Evolutionary conservation across 1,140 invertebrate genomes (phyloP).

Genomic region (Theocolax elegans): DNA sequence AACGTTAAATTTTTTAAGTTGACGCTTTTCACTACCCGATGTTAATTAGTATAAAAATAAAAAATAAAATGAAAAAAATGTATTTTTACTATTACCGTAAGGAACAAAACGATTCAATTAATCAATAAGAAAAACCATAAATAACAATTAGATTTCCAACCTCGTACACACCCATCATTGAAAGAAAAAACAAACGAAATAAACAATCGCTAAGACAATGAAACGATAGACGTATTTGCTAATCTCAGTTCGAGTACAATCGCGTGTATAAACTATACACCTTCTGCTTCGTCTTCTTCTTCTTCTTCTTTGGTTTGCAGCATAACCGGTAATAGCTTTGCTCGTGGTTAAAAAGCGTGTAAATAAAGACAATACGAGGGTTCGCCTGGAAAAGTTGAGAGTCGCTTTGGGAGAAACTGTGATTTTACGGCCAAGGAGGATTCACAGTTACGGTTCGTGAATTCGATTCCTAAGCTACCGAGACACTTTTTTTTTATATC

Average conservation of each 20-base stretch:
- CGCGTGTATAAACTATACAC: not conserved
- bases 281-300: too few relatives aligned
- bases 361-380: constrained; percentile 27
- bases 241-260: not conserved
- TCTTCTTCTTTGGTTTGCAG: too few relatives aligned
- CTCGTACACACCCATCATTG: too few relatives aligned
- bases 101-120: too few relatives aligned
- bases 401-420: not conserved
- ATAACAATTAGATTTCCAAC: too few relatives aligned
- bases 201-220: constrained; percentile 8
- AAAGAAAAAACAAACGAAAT: too few relatives aligned
- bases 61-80: too few relatives aligned
- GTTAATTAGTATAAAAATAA: too few relatives aligned
- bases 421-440: not conserved
- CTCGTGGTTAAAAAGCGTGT: constrained; percentile 10
- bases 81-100: too few relatives aligned
- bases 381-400: not conserved
- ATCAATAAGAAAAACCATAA: too few relatives aligned
- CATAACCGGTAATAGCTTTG: not conserved
- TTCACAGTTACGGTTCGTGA: not conserved
- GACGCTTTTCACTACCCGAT: too few relatives aligned
- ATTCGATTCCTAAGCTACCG: not conserved
- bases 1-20: too few relatives aligned
- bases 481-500: not conserved
- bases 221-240: constrained; percentile 7